These are phyloP conservation scores for Apocheima hispidaria DNA, from an alignment of 2,888 invertebrate genomes.

Conservation along the genomic window DNA sequence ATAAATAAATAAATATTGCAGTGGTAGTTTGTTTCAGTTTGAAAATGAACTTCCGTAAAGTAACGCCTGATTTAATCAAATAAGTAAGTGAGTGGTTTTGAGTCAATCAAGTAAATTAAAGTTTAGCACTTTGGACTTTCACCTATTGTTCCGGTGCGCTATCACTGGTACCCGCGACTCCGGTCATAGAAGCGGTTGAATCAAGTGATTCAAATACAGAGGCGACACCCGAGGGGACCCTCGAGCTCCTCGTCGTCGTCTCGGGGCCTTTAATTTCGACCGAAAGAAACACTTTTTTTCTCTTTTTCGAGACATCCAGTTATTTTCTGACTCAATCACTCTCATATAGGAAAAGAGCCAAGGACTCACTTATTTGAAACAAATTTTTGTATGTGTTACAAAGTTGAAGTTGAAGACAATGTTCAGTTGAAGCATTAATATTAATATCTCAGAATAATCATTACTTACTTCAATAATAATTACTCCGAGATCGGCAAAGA, in stretches of 20 bases:
- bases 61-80: too few relatives aligned
- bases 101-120: too few relatives aligned
- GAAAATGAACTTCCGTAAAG: too few relatives aligned
- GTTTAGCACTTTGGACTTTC: too few relatives aligned
- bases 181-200: background rate
- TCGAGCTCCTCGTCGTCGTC: conserved; percentile 1
- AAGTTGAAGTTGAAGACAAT: too few relatives aligned
- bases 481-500: too few relatives aligned
- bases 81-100: too few relatives aligned
- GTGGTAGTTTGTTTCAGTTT: too few relatives aligned
- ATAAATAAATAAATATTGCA: too few relatives aligned
- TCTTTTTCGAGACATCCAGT: conserved; percentile 20
- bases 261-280: conserved; percentile 18
- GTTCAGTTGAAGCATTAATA: too few relatives aligned
- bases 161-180: background rate
- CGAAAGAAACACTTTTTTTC: conserved; percentile 23
- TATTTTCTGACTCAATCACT: conserved; percentile 28
- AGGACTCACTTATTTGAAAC: background rate
- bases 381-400: background rate
- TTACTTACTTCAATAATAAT: too few relatives aligned
- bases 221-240: background rate
- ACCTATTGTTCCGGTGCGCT: background rate
- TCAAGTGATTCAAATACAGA: conserved; percentile 4
- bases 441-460: too few relatives aligned
- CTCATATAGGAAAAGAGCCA: conserved; percentile 12